Evolutionary conservation across 2,113 vertebrate species (phyloP).

Genomic region (Halichoeres trimaculatus): DNA sequence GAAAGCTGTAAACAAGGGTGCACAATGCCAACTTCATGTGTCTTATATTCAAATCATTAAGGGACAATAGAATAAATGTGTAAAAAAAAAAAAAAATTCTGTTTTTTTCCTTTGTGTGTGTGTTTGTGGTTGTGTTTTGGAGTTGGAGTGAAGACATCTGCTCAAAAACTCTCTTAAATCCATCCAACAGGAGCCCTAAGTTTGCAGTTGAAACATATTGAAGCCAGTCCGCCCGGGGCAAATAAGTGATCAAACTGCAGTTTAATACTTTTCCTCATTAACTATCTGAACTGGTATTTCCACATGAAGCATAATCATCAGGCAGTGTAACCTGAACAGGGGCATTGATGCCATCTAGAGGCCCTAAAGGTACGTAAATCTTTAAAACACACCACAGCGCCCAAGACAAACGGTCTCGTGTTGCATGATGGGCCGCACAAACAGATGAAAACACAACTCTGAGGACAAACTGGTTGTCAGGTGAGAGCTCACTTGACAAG

Average conservation of each 20-base stretch:
- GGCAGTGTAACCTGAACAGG: slow-evolving; percentile 40
- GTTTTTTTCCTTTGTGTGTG: too few species aligned
- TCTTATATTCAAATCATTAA: not conserved
- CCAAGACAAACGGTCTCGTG: slow-evolving; percentile 35
- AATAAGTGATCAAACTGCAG: slow-evolving; percentile 10
- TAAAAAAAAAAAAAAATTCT: too few species aligned
- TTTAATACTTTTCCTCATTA: slow-evolving; percentile 35
- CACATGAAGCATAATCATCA: slow-evolving; percentile 36
- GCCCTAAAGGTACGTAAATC: slow-evolving; percentile 15
- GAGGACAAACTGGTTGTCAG: not conserved
- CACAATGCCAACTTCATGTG: not conserved
- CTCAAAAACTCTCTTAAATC: not conserved
- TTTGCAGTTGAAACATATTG: not conserved
- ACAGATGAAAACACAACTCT: slow-evolving; percentile 4
- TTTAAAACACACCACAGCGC: not conserved
- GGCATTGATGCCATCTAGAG: slow-evolving; percentile 72
- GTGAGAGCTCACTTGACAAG: not conserved
- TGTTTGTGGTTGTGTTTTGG: not conserved
- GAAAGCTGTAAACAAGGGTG: not conserved
- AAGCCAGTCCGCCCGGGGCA: not conserved
- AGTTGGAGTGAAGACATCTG: slow-evolving; percentile 4
- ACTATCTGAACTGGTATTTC: slow-evolving; percentile 66
- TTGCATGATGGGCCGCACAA: slow-evolving; percentile 20
- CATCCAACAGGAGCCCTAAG: not conserved
- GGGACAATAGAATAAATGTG: not conserved